These are phyloP conservation scores for Aratinga solstitialis DNA, from an alignment of 2,797 vertebrate species.

Conservation along the genomic window DNA sequence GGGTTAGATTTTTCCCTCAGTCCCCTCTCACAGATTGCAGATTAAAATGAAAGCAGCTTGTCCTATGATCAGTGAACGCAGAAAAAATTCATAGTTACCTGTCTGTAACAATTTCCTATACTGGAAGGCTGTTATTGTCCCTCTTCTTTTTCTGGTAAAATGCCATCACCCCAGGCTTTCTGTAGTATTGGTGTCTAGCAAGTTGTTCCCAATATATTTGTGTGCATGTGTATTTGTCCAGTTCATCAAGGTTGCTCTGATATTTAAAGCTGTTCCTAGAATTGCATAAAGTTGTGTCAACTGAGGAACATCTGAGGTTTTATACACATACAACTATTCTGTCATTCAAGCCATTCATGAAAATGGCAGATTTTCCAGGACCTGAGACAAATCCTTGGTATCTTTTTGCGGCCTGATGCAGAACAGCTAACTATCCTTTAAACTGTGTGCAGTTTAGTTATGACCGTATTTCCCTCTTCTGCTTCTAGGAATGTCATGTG, in stretches of 20 bases:
- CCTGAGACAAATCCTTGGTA: neutral
- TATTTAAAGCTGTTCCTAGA: neutral
- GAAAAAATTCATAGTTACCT: neutral
- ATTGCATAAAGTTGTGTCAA: neutral
- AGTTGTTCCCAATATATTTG: neutral
- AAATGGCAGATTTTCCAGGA: neutral
- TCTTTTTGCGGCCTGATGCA: neutral
- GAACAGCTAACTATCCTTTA: neutral
- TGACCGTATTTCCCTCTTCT: neutral
- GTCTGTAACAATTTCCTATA: neutral
- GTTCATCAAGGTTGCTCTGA: neutral
- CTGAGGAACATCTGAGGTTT: neutral
- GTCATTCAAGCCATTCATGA: neutral
- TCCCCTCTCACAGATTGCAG: neutral
- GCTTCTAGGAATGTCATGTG: neutral
- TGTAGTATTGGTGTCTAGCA: neutral
- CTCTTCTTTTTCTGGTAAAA: neutral
- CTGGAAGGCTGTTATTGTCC: neutral
- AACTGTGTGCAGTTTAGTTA: neutral
- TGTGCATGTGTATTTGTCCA: neutral
- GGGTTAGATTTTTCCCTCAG: accelerated
- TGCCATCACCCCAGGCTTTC: neutral
- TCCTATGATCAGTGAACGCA: neutral
- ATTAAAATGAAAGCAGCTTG: neutral
- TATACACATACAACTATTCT: neutral